Evolutionary conservation across 2,113 vertebrate species (phyloP).

Genomic region (Leptobrachium ailaonicum): DNA sequence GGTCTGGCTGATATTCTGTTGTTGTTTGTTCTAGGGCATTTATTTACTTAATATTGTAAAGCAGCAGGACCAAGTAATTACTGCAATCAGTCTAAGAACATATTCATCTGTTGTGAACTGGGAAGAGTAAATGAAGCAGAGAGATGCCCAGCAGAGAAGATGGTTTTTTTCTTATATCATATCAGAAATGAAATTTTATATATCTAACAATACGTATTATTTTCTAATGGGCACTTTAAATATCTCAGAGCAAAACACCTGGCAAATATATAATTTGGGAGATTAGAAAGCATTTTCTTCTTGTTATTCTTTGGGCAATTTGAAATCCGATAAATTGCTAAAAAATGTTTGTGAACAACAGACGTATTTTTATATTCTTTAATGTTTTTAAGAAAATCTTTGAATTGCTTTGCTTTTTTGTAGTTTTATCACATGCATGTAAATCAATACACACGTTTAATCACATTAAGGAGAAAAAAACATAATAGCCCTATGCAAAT

Average conservation of each 20-base stretch:
- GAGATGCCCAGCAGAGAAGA: conserved; percentile 63
- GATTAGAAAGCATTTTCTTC: conserved; percentile 34
- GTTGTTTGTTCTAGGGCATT: conserved; percentile 57
- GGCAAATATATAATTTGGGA: conserved; percentile 50
- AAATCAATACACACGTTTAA: no score
- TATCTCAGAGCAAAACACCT: conserved; percentile 53
- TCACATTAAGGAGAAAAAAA: no score
- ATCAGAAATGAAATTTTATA: no score
- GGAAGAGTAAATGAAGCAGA: conserved; percentile 75
- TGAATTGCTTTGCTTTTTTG: no score
- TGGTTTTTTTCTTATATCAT: conserved; percentile 63
- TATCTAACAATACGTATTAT: conserved; percentile 59
- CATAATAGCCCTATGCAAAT: no score
- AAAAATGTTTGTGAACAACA: neutral
- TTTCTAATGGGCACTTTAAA: conserved; percentile 55
- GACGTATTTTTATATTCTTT: neutral
- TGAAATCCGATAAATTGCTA: neutral
- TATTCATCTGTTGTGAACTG: conserved; percentile 79
- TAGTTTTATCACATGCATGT: no score
- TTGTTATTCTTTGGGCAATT: neutral
- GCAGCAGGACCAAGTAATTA: conserved; percentile 78
- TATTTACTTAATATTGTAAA: conserved; percentile 72
- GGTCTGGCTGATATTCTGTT: conserved; percentile 53
- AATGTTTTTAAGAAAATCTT: neutral
- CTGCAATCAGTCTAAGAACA: conserved; percentile 71